These are phyloP conservation scores for Sympetrum striolatum DNA, from an alignment of 2,888 invertebrate species.

Conservation along the genomic window DNA sequence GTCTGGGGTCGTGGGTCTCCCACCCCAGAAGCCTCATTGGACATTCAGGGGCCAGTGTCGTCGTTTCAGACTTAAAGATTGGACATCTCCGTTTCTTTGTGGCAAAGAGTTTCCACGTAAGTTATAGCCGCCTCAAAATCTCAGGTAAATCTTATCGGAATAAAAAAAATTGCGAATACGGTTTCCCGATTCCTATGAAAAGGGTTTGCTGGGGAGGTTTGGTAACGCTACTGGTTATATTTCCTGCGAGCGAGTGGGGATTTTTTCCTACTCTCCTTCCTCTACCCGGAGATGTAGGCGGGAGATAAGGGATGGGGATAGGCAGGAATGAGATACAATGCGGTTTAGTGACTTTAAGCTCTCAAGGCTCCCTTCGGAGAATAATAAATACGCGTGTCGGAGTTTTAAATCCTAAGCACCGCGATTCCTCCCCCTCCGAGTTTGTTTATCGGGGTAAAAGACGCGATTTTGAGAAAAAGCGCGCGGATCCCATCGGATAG, in stretches of 20 bases:
- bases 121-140: slow-evolving; percentile 25
- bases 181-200: slow-evolving; percentile 33
- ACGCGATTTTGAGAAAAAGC: background rate
- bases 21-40: background rate
- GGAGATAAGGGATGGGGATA: slow-evolving; percentile 23
- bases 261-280: background rate
- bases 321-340: background rate
- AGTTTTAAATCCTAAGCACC: background rate
- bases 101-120: slow-evolving; percentile 40
- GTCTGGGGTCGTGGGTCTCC: slow-evolving; percentile 8
- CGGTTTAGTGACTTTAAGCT: background rate
- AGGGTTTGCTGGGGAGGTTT: background rate
- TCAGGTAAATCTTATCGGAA: slow-evolving; percentile 27
- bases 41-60: slow-evolving; percentile 37
- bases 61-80: background rate
- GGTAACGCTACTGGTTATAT: slow-evolving; percentile 40
- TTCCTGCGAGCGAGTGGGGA: background rate
- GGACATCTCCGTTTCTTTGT: slow-evolving; percentile 42
- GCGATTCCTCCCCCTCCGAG: background rate
- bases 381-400: background rate
- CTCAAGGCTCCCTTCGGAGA: background rate
- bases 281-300: background rate
- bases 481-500: background rate
- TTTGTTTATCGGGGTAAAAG: background rate
- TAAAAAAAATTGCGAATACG: background rate